A percentile compares a stretch with the other conserved stretches of the same genome.
phyloP scores from a whole-genome alignment of 2,888 invertebrate species.

The Scaptomyza reducta region DNA sequence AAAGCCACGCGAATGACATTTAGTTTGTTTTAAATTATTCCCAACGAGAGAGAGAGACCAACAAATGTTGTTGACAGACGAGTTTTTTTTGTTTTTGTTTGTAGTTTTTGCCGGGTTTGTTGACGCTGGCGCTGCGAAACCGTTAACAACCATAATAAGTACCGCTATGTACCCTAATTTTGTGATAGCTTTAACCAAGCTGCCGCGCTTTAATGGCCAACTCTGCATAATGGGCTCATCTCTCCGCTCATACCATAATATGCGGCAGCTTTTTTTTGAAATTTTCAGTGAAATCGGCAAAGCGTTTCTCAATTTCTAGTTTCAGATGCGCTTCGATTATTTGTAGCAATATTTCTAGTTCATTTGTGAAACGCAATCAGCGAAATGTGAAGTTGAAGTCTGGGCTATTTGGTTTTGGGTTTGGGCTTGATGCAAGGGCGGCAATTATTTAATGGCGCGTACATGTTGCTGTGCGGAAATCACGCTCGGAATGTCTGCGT shows the following conservation, averaged over 20 bases:
- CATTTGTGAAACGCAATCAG: constrained; percentile 75
- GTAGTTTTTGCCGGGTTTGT: constrained; percentile 30
- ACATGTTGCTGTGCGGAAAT: constrained; percentile 74
- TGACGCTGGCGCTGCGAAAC: constrained; percentile 72
- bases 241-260: background rate
- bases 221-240: constrained; percentile 65
- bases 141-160: constrained; percentile 82
- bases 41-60: constrained; percentile 34
- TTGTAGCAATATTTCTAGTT: constrained; percentile 66
- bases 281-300: constrained; percentile 60
- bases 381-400: constrained; percentile 37
- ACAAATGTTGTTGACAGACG: constrained; percentile 57
- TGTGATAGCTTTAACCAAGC: constrained; percentile 53
- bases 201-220: constrained; percentile 63
- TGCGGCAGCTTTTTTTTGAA: constrained; percentile 4
- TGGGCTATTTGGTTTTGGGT: constrained; percentile 14
- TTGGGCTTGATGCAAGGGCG: constrained; percentile 54
- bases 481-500: constrained; percentile 68
- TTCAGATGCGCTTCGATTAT: constrained; percentile 58
- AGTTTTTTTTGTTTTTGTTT: constrained; percentile 41
- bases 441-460: constrained; percentile 82
- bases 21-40: constrained; percentile 74
- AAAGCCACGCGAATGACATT: constrained; percentile 64
- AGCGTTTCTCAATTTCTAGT: constrained; percentile 57
- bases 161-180: constrained; percentile 82